Evolutionary conservation across 2,797 vertebrate species (phyloP), one percentile per base, ranked within the genome.

Genomic region (Diceros bicornis): DNA sequence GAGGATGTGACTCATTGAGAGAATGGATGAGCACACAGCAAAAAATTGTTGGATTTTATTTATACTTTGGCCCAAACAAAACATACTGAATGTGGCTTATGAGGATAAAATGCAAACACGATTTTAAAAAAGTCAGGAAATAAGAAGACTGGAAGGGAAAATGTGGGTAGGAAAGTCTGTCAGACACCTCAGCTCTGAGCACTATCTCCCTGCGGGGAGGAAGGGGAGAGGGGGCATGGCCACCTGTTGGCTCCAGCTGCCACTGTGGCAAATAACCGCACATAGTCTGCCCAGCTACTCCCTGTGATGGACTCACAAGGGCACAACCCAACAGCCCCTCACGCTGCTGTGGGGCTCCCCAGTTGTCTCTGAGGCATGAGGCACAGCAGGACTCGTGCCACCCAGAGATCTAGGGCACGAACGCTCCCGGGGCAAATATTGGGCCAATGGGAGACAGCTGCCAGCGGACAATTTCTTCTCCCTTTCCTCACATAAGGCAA

Each of bases 81-180:
- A 52, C 23, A 92, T 27, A 87, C 0, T 11, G 8, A 77, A 37
- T 57, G 4, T 77, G 81, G 23, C 32, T 86, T 77, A 13, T 88
- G 79, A 93, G 32, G 41, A 91, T 84, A 72, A 84, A 83, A 86
- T 72, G 77, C 85, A 72, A 25, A 69, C 2, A 61, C 14, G 1
- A 50, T 66, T 47, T 68, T 47, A 9, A 74, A 82, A 83, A 21
- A 92, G 7, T 64, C 23, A 86, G 44, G 32, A 94, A 93, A 52
- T 41, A 52, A 87, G 81, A 75, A 89, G 37, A 29, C 4, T 13
- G 29, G 23, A 79, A 91, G 17, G 55, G 66, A 69, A 83, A 34
- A 68, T 2, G 6, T n/a, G 66, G 74, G 44, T 52, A 29, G 85
- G 71, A 62, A 52, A 52, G 29, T 29, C 32, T 52, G 16, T 71